Base-by-base conservation (phyloP, 2,888 invertebrate genomes). In the Drosophila histrio region DNA sequence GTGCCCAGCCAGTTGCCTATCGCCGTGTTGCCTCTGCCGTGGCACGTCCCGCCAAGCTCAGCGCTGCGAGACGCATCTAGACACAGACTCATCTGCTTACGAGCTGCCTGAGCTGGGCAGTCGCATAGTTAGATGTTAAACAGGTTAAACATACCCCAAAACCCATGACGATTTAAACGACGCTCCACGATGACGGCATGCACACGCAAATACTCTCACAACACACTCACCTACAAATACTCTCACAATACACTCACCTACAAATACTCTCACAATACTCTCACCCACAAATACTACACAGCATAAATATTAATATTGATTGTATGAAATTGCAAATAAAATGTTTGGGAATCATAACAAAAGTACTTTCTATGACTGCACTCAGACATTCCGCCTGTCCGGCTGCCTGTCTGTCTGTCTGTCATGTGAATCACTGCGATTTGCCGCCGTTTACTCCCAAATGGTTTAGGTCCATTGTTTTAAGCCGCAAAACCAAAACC, bases 41-140 rank as follows among this genome's bases (percentile, higher is more conserved):
- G 19, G 70, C 69, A 11, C 81, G 86, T 38, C 82, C 84, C 13
- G 87, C 87, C 54, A 87, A 85, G 52, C 67, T 87, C 6, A 76
- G 65, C 53, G 68, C 67, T 11, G 69, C 21, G 19, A 63, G 76
- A 61, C 81, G 74, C 26, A 47, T 71, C 69, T 81, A 72, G 50
- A 32, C 7, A 19, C 28, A 4, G 36, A 36, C 2, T 50, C 41
- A 58, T 70, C 66, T 73, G 60, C 50, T 24, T 41, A 11, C 60
- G 34, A 50, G 44, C 72, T 72, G 71, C 64, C 38, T 17, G 2
- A 11, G 3, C 47, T 26, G 38, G 52, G 54, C 66, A 75, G 72
- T 62, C 39, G 65, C 41, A 44, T 15, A 26, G 47, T 21, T 57
- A 84, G 67, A 63, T 67, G 60, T 17, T 19, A 4, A 17, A 26